Percentiles rank a stretch among this genome's conserved stretches.
These are phyloP conservation scores for Drosophila nr. perissopoda DNA, from an alignment of 2,888 invertebrate genomes.

Conservation along the genomic window DNA sequence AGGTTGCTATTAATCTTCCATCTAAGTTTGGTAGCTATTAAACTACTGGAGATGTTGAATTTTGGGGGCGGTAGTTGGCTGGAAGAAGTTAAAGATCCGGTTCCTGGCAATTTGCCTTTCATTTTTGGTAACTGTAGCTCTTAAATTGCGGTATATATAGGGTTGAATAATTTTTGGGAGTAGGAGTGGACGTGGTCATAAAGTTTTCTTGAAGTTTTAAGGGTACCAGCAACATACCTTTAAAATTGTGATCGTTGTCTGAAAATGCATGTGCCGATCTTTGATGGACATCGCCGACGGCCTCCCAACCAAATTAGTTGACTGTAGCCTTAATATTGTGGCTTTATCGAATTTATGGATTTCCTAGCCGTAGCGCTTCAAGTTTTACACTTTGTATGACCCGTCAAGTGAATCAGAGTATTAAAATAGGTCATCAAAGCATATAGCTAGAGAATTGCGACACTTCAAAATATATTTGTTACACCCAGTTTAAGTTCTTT, in stretches of 20 bases:
- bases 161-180: no score
- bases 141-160: no score
- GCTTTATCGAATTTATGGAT: not conserved
- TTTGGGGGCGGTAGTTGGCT: not conserved
- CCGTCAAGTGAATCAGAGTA: no score
- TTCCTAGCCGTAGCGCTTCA: not conserved
- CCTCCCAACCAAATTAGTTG: not conserved
- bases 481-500: not conserved
- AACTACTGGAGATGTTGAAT: not conserved
- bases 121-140: no score
- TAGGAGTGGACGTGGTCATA: no score
- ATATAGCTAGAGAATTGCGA: conserved; percentile 36
- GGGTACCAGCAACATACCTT: no score
- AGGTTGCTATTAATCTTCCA: not conserved
- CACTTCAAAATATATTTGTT: conserved; percentile 32
- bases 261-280: not conserved
- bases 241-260: no score
- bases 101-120: no score
- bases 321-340: not conserved
- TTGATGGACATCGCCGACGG: not conserved
- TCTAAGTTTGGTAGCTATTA: not conserved
- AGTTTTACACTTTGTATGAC: no score
- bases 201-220: no score
- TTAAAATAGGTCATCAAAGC: conserved; percentile 44
- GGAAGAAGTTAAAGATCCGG: no score